Base-by-base conservation (phyloP, 1,140 invertebrate species). In the Rhagoletis zephyria region DNA sequence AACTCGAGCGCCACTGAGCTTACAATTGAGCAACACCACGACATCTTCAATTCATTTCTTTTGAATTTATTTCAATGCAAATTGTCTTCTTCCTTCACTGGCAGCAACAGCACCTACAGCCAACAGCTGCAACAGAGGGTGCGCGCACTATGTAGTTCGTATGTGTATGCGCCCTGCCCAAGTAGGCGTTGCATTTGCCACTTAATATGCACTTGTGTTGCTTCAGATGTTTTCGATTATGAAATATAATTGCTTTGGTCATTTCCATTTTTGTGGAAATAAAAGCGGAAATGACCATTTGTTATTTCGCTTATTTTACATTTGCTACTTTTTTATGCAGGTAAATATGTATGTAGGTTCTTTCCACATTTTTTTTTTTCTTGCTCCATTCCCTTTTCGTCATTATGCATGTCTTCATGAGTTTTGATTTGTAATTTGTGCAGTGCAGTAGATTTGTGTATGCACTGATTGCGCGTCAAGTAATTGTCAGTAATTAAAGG, bases 401-500 rank as follows among this genome's bases (percentile, higher is more conserved):
- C 19, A 40, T 40, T 74, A n/a, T n/a, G 30, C 19, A 59, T 56
- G 19, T 12, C 16, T 30, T 30, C 30, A 30, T 81, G 48, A 59
- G 48, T 56, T 81, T 51, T 81, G 74, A 59, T 59, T 81, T 81
- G 74, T 16, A 2, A 56, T 81, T 81, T 81, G 45, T 56, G 74
- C 51, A 56, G 42, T 19, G 7, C 12, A 51, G 6, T n/a, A n/a
- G 42, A 59, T 81, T 81, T 56, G 48, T 81, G 45, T 10, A 51
- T n/a, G 74, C 74, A 81, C 30, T 81, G 74, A 81, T 81, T 81
- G 74, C 74, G 16, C 74, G 45, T 16, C 74, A 16, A 56, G 51
- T 81, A 81, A 81, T 81, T 81, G 74, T 56, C n/a, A 56, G 48
- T 81, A 81, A 81, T 81, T 81, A 81, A 81, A 81, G 74, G 74